Evolutionary conservation across 2,888 invertebrate genomes (phyloP).

Genomic region (Sussaba pulchella): DNA sequence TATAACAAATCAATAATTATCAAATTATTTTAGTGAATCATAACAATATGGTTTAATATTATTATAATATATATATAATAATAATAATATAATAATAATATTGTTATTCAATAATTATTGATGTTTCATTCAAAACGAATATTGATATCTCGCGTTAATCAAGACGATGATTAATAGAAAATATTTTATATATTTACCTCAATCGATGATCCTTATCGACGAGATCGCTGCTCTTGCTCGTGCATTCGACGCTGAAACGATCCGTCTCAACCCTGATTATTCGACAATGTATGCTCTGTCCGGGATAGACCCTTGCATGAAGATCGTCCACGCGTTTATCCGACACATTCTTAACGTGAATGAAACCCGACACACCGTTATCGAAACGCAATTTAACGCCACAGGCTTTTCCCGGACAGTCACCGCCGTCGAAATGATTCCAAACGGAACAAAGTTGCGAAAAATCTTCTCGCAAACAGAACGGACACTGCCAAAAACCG

Average conservation of each 20-base stretch:
- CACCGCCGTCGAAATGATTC: constrained; percentile 98
- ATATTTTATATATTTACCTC: constrained; percentile 86
- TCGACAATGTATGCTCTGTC: constrained; percentile 94
- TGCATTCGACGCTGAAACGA: constrained; percentile 96
- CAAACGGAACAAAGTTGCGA: constrained; percentile 98
- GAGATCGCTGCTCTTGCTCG: constrained; percentile 96
- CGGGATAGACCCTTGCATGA: constrained; percentile 94
- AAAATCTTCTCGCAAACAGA: constrained; percentile 98
- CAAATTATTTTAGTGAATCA: no score
- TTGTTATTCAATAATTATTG: no score
- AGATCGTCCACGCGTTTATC: constrained; percentile 97
- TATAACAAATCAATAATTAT: no score
- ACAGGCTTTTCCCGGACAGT: constrained; percentile 97
- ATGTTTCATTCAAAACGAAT: no score
- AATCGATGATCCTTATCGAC: constrained; percentile 95
- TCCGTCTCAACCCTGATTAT: constrained; percentile 98
- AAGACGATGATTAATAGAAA: constrained; percentile 16
- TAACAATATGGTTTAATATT: no score
- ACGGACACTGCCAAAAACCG: constrained; percentile 98
- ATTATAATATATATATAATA: no score
- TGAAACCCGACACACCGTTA: constrained; percentile 96
- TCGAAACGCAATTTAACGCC: constrained; percentile 96
- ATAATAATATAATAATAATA: no score
- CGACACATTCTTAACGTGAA: constrained; percentile 96
- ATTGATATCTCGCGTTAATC: no score